A percentile compares a stretch with the other conserved stretches of the same genome.
Evolutionary conservation across 2,888 invertebrate genomes (phyloP).

Genomic region (Oegoconia quadripuncta): DNA sequence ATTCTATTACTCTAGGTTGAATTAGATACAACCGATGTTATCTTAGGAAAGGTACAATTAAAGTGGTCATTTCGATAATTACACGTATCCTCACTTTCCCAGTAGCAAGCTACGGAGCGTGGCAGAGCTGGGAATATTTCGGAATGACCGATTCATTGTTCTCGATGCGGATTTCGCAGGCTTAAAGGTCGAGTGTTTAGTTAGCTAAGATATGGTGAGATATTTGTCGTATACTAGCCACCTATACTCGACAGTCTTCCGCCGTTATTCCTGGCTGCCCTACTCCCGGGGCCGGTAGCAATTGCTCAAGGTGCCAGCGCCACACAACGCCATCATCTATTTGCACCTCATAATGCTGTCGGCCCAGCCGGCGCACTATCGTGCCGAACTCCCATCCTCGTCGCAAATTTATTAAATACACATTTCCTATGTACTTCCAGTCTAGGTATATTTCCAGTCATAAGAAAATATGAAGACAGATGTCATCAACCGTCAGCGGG

Average conservation of each 20-base stretch:
- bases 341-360: too few relatives aligned
- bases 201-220: constrained; percentile 4
- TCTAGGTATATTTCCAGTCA: too few relatives aligned
- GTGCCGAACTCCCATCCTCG: too few relatives aligned
- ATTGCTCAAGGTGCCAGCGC: too few relatives aligned
- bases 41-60: constrained; percentile 6
- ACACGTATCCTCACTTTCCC: constrained; percentile 36
- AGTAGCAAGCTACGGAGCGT: constrained; percentile 24
- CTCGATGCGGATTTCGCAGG: constrained; percentile 21
- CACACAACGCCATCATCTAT: too few relatives aligned
- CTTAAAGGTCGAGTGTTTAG: constrained; percentile 7
- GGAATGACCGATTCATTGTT: constrained; percentile 37
- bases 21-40: neutral
- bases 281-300: too few relatives aligned
- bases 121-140: constrained; percentile 30
- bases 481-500: too few relatives aligned
- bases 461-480: too few relatives aligned
- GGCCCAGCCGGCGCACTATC: too few relatives aligned
- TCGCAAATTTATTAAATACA: too few relatives aligned
- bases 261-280: too few relatives aligned
- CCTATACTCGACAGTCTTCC: neutral
- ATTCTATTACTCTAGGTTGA: neutral
- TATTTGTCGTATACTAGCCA: neutral
- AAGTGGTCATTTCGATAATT: constrained; percentile 26
- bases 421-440: too few relatives aligned